Conservation (phyloP, 2,888 invertebrate genomes). For the Drosophila vallismaia region DNA sequence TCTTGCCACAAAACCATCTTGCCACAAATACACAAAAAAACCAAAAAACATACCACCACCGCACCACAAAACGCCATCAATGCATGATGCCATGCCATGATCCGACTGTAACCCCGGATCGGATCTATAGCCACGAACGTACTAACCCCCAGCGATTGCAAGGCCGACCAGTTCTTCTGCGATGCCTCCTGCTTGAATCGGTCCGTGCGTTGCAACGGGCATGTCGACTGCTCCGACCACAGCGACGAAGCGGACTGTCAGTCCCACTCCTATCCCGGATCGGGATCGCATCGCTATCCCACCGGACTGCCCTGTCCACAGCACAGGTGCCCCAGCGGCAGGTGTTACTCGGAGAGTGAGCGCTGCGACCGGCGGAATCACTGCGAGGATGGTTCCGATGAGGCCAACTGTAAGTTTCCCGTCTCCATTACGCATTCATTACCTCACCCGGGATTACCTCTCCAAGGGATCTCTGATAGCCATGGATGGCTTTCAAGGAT, state of each 20-base stretch:
- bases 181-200: conserved; percentile 86
- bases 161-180: conserved; percentile 85
- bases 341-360: conserved; percentile 83
- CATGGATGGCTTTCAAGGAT: neutral
- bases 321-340: conserved; percentile 86
- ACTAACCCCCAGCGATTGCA: conserved; percentile 78
- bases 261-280: conserved; percentile 20
- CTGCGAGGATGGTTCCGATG: conserved; percentile 87
- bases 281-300: conserved; percentile 43
- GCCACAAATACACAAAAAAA: conserved; percentile 1
- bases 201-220: conserved; percentile 87
- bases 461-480: no score
- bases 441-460: neutral
- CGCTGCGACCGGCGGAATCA: conserved; percentile 86
- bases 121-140: conserved; percentile 65
- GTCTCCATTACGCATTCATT: conserved; percentile 21
- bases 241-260: conserved; percentile 86
- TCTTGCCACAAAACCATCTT: conserved; percentile 20
- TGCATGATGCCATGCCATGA: conserved; percentile 1
- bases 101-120: neutral
- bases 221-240: conserved; percentile 86
- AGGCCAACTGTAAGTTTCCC: conserved; percentile 85
- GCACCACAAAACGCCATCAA: no score
- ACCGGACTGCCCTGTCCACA: conserved; percentile 78
- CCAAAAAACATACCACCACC: conserved; percentile 20